Evolutionary conservation across 35 echinoderm and acorn worm genomes (phyloP).

Genomic region (Apostichopus parvimensis): DNA sequence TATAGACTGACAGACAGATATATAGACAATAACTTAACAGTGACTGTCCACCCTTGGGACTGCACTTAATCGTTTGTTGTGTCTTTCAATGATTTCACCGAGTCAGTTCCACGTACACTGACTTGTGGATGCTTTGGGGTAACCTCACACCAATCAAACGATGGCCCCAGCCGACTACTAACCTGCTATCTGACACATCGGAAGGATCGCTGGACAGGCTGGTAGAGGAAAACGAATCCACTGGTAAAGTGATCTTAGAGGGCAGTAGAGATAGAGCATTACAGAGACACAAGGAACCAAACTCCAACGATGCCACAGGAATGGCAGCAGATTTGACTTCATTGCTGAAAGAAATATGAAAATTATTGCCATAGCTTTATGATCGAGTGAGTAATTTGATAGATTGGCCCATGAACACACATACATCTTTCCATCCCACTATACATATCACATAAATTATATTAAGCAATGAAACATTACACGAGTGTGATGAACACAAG

Average conservation of each 20-base stretch:
- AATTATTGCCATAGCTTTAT: neutral
- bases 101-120: no score
- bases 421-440: no score
- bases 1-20: no score
- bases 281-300: slow-evolving; percentile 89
- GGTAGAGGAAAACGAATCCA: neutral
- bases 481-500: no score
- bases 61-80: no score
- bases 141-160: no score
- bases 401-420: neutral
- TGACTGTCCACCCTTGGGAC: no score
- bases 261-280: slow-evolving; percentile 86
- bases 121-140: no score
- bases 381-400: neutral
- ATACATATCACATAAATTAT: no score
- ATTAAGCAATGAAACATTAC: neutral
- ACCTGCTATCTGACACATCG: neutral
- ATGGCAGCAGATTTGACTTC: slow-evolving; percentile 91
- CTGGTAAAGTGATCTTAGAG: slow-evolving; percentile 3
- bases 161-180: no score
- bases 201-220: neutral
- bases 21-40: no score
- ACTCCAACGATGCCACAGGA: slow-evolving; percentile 89
- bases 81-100: no score
- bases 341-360: slow-evolving; percentile 50